Evolutionary conservation across 2,888 invertebrate species (phyloP).

Genomic region (Deilephila elpenor): DNA sequence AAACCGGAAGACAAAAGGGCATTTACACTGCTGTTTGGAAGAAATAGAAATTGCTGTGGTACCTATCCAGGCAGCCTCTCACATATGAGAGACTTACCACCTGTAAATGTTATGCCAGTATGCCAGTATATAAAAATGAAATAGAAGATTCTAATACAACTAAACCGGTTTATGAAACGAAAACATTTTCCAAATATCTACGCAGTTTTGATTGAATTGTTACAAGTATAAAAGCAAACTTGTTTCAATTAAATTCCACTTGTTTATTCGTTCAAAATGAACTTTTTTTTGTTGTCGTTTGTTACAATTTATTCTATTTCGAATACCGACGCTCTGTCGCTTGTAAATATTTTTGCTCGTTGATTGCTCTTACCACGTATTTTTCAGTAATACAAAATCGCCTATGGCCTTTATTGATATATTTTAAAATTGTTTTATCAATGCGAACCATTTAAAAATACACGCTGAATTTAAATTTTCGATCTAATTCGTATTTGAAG

Average conservation of each 20-base stretch:
- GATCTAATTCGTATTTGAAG: background rate
- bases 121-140: no score
- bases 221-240: slow-evolving; percentile 52
- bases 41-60: no score
- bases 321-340: slow-evolving; percentile 27
- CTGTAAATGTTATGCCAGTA: no score
- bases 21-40: no score
- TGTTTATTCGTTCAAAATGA: slow-evolving; percentile 54
- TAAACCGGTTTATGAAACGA: slow-evolving; percentile 28
- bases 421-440: background rate
- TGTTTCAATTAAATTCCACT: slow-evolving; percentile 62
- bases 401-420: background rate
- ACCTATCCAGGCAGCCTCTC: no score
- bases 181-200: slow-evolving; percentile 41
- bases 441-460: background rate
- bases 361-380: slow-evolving; percentile 1
- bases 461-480: background rate
- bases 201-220: slow-evolving; percentile 47
- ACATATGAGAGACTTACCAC: no score
- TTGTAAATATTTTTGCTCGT: slow-evolving; percentile 22
- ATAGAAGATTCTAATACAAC: background rate
- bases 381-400: background rate
- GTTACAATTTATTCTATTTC: slow-evolving; percentile 35
- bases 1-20: no score
- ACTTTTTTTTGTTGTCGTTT: slow-evolving; percentile 49